A percentile compares a stretch with the other conserved stretches of the same genome.
Conservation (phyloP, 2,113 vertebrate genomes). For the Gymnogyps californianus region DNA sequence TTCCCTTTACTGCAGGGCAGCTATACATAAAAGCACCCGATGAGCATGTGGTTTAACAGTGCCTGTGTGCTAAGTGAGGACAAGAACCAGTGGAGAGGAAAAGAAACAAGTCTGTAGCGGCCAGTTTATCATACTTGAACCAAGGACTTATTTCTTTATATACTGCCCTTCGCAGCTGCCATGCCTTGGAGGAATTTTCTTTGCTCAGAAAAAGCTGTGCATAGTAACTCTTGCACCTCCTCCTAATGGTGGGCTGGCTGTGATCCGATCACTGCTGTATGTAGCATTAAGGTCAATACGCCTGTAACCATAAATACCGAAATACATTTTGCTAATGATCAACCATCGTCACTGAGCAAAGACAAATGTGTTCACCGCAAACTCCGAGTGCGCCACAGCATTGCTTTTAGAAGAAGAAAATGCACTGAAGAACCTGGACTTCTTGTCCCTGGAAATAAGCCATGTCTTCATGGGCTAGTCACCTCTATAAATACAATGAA, state of each 20-base stretch:
- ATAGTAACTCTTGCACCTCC: not conserved
- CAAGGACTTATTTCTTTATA: not conserved
- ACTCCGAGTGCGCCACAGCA: not conserved
- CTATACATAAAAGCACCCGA: not conserved
- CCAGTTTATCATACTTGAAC: not conserved
- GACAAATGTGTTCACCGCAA: conserved; percentile 19
- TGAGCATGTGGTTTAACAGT: not conserved
- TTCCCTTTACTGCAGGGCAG: not conserved
- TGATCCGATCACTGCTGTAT: not conserved
- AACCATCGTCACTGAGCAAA: conserved; percentile 23
- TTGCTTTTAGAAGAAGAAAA: conserved; percentile 17
- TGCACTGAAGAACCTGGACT: not conserved
- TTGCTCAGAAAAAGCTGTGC: not conserved
- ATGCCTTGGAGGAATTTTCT: not conserved
- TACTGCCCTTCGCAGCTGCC: not conserved
- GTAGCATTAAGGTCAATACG: conserved; percentile 33
- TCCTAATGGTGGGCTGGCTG: not conserved
- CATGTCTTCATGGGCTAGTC: conserved; percentile 49
- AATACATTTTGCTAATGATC: conserved; percentile 62
- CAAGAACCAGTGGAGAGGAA: not conserved
- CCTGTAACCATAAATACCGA: conserved; percentile 51
- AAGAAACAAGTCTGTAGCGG: not conserved
- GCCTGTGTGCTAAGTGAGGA: not conserved
- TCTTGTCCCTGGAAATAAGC: conserved; percentile 56
- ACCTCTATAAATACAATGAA: conserved; percentile 53